Conservation (phyloP, 2,888 invertebrate genomes). For the Lasioglossum morio region DNA sequence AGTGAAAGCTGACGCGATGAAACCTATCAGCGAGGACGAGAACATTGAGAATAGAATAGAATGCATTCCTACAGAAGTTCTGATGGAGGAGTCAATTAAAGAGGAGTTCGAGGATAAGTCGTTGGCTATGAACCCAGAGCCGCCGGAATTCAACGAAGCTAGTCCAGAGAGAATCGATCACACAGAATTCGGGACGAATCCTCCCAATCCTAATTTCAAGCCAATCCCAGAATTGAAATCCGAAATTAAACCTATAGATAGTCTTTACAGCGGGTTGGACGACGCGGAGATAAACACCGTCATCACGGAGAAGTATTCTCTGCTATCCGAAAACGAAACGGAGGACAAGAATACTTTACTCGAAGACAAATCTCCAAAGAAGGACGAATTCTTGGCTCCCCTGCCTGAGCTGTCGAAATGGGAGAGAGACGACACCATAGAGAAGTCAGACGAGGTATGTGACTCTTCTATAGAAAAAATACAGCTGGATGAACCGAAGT, state of each 20-base stretch:
- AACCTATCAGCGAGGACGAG: slow-evolving; percentile 57
- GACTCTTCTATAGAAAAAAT: slow-evolving; percentile 84
- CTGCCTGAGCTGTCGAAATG: slow-evolving; percentile 94
- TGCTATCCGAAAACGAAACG: slow-evolving; percentile 71
- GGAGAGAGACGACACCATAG: slow-evolving; percentile 89
- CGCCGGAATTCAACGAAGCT: slow-evolving; percentile 74
- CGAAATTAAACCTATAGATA: slow-evolving; percentile 79
- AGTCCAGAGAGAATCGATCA: slow-evolving; percentile 65
- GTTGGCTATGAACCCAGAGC: slow-evolving; percentile 81
- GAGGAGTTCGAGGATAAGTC: slow-evolving; percentile 81
- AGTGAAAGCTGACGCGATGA: slow-evolving; percentile 66
- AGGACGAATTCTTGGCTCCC: slow-evolving; percentile 89
- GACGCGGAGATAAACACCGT: slow-evolving; percentile 79
- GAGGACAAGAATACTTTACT: slow-evolving; percentile 68
- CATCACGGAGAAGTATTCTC: slow-evolving; percentile 77
- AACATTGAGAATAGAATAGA: slow-evolving; percentile 62
- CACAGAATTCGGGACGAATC: slow-evolving; percentile 79
- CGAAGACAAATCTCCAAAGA: slow-evolving; percentile 77
- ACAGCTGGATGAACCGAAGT: slow-evolving; percentile 76
- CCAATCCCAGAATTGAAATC: slow-evolving; percentile 79
- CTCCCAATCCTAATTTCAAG: slow-evolving; percentile 82
- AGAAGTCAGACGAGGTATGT: slow-evolving; percentile 83
- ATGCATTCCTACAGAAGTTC: slow-evolving; percentile 51
- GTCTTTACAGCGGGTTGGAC: slow-evolving; percentile 82
- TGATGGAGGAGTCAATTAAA: slow-evolving; percentile 58